phyloP scores from a whole-genome alignment of 2,797 vertebrate genomes.

The Botia almorhae region DNA sequence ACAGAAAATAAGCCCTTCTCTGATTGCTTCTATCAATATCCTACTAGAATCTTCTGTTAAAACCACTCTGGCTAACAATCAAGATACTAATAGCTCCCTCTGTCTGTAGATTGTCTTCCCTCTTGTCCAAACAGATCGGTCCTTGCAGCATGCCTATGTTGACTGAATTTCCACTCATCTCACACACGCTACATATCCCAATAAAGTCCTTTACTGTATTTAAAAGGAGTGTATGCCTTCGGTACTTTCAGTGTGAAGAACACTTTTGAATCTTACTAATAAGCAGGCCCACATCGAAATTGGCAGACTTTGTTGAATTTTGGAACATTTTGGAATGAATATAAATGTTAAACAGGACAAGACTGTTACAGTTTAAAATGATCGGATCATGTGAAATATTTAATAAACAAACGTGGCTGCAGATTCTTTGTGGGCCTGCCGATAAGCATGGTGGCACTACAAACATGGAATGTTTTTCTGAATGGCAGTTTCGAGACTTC shows the following conservation, averaged over 20 bases:
- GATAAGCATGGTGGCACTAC: constrained; percentile 49
- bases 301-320: too few relatives aligned
- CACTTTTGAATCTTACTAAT: constrained; percentile 17
- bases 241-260: neutral
- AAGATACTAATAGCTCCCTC: neutral
- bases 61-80: neutral
- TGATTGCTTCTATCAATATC: constrained; percentile 24
- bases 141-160: constrained; percentile 24
- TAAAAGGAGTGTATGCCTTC: neutral
- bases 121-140: constrained; percentile 39
- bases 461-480: constrained; percentile 51
- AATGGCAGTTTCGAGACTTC: constrained; percentile 67
- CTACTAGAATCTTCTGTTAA: neutral
- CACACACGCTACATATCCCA: constrained; percentile 1
- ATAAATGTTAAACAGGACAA: neutral
- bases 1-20: constrained; percentile 23
- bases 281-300: neutral
- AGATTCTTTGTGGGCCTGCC: neutral
- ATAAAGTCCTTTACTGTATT: constrained; percentile 9
- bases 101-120: constrained; percentile 3
- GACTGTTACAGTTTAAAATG: neutral
- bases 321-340: neutral
- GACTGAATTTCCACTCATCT: neutral
- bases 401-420: neutral
- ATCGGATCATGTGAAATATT: neutral